Base-by-base conservation (phyloP, 2,888 invertebrate genomes). In the Erebia aethiops region DNA sequence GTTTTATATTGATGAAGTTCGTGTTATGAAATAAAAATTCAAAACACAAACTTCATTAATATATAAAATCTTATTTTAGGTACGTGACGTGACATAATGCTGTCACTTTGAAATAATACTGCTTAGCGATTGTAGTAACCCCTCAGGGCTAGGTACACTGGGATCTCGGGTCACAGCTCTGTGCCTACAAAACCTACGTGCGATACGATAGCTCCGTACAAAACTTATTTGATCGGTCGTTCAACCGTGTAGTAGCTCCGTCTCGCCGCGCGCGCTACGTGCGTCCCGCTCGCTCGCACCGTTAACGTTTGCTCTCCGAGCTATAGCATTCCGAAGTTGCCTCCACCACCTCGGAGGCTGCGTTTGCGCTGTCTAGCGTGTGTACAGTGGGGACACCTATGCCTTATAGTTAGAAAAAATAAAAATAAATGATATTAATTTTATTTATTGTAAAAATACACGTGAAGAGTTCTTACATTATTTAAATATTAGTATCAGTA, bases 161-260 rank as follows among this genome's bases (percentile, higher is more conserved):
- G 11, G 43, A 1, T 46, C n/a, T 16, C 16, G n/a, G 7, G n/a
- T 18, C 10, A 11, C 8, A 49, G 62, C 62, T 62, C 62, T 62
- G 11, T 1, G 21, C 18, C 18, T 57, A 46, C 14, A 18, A 62
- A 62, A 88, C 88, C 88, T 79, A 80, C 78, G 88, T 89, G 87
- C 88, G 85, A 88, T 87, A 87, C 88, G 91, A 88, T 87, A 88
- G 87, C 86, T 80, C 85, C 85, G 89, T 87, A 91, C 90, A 88
- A 91, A 88, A 91, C 92, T 92, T 91, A 92, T 92, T 92, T 92
- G 92, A 92, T 91, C 91, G 92, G 92, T 92, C 92, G 91, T 92
- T 92, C 92, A 92, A 92, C 92, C 92, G 89, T 89, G 88, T 87
- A 89, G 87, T 78, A 80, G 77, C 77, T 78, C 77, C 78, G 73